Conservation (phyloP, 2,797 vertebrate species). For the Naso thynnoides region DNA sequence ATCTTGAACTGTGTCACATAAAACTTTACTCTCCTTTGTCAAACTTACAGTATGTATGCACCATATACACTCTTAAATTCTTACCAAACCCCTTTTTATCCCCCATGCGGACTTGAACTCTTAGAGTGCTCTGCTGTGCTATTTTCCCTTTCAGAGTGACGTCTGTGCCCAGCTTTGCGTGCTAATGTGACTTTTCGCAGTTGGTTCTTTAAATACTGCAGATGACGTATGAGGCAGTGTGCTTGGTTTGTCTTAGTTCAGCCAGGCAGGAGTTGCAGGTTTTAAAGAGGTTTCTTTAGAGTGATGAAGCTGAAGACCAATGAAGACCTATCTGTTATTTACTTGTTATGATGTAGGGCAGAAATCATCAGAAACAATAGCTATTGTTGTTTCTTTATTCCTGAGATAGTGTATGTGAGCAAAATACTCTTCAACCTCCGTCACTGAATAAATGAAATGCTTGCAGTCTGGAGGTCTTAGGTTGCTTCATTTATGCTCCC, state of each 20-base stretch:
- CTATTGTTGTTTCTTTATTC: neutral
- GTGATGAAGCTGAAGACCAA: constrained; percentile 10
- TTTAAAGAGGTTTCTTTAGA: neutral
- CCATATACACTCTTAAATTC: neutral
- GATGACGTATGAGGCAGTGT: constrained; percentile 31
- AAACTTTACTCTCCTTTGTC: neutral
- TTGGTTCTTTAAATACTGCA: constrained; percentile 59
- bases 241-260: constrained; percentile 15
- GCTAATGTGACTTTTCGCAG: constrained; percentile 33
- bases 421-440: neutral
- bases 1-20: neutral
- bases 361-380: too few species aligned
- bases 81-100: neutral
- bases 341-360: neutral
- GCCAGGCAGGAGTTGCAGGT: constrained; percentile 17
- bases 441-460: constrained; percentile 5
- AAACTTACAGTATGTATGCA: neutral
- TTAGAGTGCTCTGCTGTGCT: neutral
- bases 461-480: neutral
- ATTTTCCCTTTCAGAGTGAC: constrained; percentile 1
- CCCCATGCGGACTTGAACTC: neutral
- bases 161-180: constrained; percentile 19
- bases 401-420: neutral
- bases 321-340: neutral
- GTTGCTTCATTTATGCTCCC: constrained; percentile 12